Base-by-base conservation (phyloP, 2,888 invertebrate genomes). In the Cheilosia grossa region DNA sequence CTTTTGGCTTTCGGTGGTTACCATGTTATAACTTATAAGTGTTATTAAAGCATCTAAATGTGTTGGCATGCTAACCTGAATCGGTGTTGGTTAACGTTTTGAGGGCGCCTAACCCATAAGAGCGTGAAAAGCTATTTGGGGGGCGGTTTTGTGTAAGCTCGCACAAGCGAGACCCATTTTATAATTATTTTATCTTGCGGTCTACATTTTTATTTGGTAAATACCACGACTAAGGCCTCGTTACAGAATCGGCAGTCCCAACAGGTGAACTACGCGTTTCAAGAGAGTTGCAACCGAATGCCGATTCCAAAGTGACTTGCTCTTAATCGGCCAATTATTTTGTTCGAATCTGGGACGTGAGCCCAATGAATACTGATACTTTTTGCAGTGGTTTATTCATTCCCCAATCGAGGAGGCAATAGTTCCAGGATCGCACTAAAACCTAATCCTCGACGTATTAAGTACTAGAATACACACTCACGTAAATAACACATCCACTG, bases 1-100 rank as follows among this genome's bases (percentile, higher is more conserved):
- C 59, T 83, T 72, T 83, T 83, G 73, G 82, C 82, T 83, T 83
- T 83, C 66, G 64, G 58, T 83, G 73, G 83, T 74, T 59, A 37
- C 17, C 24, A 42, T 63, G 54, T 69, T 70, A 82, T 59, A 30
- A 51, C 49, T 69, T 70, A 82, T 59, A 30, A 51, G 21, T 63
- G 44, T 74, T 63, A 17, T 58, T 44, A 30, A 61, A 59, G 24
- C 27, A 27, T 27, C 51, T 79, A 69, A 79, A 64, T 79, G 82
- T 74, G 64, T 64, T 79, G 63, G 79, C 82, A 83, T 83, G 82
- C 53, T 63, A 53, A 72, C 59, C 56, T 82, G 44, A 74, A 73
- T 73, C 61, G 56, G 47, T 63, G 64, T 42, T 42, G n/a, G 67
- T 13, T 21, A 33, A 47, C n/a, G 44, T 19, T 2, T 51, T 24